These are phyloP conservation scores for Anniella stebbinsi DNA, from an alignment of 2,797 vertebrate species.

Conservation along the genomic window DNA sequence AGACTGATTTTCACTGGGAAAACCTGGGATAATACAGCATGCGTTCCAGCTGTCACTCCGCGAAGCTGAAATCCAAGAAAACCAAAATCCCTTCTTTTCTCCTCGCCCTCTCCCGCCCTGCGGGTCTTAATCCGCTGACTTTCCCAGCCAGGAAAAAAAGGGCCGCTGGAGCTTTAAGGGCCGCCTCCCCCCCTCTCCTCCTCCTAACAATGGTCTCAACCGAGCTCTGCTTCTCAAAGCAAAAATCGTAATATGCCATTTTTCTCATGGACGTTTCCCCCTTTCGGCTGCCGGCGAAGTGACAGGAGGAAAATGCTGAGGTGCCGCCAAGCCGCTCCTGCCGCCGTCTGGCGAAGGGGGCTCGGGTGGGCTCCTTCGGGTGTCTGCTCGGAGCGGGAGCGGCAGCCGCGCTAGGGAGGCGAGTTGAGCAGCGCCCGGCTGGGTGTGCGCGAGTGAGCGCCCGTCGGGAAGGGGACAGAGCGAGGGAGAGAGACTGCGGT, in stretches of 20 bases:
- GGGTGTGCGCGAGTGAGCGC: slow-evolving; percentile 77
- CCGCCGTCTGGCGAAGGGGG: slow-evolving; percentile 68
- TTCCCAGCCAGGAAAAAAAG: slow-evolving; percentile 68
- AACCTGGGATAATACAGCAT: background rate
- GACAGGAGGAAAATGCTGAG: slow-evolving; percentile 75
- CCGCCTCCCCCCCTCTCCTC: slow-evolving; percentile 79
- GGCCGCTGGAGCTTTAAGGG: slow-evolving; percentile 94
- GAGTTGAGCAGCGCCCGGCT: slow-evolving; percentile 80
- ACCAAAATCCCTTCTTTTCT: slow-evolving; percentile 33
- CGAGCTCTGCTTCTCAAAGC: slow-evolving; percentile 90
- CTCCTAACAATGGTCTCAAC: slow-evolving; percentile 91
- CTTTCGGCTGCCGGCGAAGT: slow-evolving; percentile 77
- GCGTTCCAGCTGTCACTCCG: background rate
- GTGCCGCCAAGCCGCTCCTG: slow-evolving; percentile 69
- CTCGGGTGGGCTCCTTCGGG: slow-evolving; percentile 48
- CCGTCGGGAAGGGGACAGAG: slow-evolving; percentile 33
- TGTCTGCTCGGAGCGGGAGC: slow-evolving; percentile 48
- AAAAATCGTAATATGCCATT: slow-evolving; percentile 92
- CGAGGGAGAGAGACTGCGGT: slow-evolving; percentile 80
- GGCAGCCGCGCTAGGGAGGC: slow-evolving; percentile 78
- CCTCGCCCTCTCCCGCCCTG: background rate
- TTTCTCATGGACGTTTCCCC: slow-evolving; percentile 86
- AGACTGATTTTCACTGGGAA: background rate
- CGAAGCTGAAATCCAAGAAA: slow-evolving; percentile 60
- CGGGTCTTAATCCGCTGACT: slow-evolving; percentile 23